phyloP scores from a whole-genome alignment of 35 echinoderm and acorn worm genomes.

The Strongylocentrotus purpuratus region DNA sequence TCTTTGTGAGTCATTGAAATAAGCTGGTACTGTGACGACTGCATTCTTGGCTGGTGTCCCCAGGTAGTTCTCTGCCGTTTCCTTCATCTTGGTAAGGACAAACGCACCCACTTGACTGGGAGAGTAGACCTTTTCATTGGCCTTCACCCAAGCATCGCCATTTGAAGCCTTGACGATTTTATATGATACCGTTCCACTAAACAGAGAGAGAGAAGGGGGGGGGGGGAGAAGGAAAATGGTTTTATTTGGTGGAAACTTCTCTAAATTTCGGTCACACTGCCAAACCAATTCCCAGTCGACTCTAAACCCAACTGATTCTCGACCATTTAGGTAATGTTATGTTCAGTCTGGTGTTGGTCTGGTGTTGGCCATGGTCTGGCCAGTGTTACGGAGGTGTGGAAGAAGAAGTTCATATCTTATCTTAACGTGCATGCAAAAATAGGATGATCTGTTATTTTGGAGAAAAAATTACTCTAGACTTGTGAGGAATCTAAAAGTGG shows the following conservation, averaged over 20 bases:
- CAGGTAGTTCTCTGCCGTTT: constrained; percentile 95
- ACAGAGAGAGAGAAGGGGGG: not conserved
- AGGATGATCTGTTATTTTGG: no score
- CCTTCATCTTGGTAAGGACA: constrained; percentile 95
- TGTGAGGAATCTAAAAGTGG: no score
- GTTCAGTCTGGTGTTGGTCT: no score
- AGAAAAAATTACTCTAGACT: no score
- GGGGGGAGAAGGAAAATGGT: not conserved
- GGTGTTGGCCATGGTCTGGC: no score
- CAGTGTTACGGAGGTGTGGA: no score
- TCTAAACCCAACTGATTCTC: not conserved
- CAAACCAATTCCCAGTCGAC: no score
- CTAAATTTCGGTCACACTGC: not conserved
- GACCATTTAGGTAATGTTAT: no score
- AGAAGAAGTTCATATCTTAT: no score
- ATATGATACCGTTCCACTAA: constrained; percentile 85
- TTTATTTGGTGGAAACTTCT: not conserved
- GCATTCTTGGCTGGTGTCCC: constrained; percentile 87
- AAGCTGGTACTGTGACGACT: constrained; percentile 96
- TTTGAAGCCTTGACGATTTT: constrained; percentile 90
- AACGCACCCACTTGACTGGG: constrained; percentile 96
- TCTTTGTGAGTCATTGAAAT: constrained; percentile 99
- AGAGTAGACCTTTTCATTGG: constrained; percentile 89
- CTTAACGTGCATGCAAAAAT: no score
- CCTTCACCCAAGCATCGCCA: constrained; percentile 90